Conservation (phyloP, 2,888 invertebrate genomes). For the Cataglyphis altisquamis region DNA sequence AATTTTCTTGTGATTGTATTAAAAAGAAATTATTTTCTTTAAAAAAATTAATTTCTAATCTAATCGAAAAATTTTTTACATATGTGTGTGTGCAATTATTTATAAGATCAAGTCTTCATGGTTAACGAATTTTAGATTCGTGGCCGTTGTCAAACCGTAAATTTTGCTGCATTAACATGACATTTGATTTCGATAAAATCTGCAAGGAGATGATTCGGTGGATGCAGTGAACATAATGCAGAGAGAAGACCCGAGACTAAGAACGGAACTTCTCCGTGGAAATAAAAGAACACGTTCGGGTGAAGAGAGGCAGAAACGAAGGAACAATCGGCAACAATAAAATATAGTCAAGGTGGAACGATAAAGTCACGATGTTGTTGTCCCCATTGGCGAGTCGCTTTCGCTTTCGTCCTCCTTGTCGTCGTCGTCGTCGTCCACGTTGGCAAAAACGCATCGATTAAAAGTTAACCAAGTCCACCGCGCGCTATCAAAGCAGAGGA, state of each 20-base stretch:
- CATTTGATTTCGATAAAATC: constrained; percentile 26
- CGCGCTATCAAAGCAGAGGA: constrained; percentile 71
- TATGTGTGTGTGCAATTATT: constrained; percentile 4
- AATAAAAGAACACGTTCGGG: constrained; percentile 20
- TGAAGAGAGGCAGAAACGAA: constrained; percentile 36
- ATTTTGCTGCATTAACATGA: constrained; percentile 28
- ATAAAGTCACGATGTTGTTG: constrained; percentile 63
- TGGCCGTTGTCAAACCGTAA: neutral
- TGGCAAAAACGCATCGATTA: constrained; percentile 74
- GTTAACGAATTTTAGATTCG: neutral
- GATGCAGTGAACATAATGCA: constrained; percentile 10
- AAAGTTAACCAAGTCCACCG: constrained; percentile 60
- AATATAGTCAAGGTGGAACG: constrained; percentile 62
- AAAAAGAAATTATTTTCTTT: neutral
- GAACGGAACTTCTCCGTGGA: constrained; percentile 15
- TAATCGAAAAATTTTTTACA: neutral
- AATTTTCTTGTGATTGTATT: neutral
- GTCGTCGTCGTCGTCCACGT: constrained; percentile 53
- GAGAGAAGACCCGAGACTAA: constrained; percentile 35
- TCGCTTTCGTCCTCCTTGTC: constrained; percentile 13
- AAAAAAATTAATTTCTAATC: neutral
- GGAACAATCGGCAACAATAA: constrained; percentile 71
- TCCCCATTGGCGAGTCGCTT: constrained; percentile 49
- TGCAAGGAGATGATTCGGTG: constrained; percentile 5
- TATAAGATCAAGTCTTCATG: neutral